A percentile compares a stretch with the other conserved stretches of the same genome.
phyloP scores from a whole-genome alignment of 2,797 vertebrate species.

The Halcyon chelicuti region DNA sequence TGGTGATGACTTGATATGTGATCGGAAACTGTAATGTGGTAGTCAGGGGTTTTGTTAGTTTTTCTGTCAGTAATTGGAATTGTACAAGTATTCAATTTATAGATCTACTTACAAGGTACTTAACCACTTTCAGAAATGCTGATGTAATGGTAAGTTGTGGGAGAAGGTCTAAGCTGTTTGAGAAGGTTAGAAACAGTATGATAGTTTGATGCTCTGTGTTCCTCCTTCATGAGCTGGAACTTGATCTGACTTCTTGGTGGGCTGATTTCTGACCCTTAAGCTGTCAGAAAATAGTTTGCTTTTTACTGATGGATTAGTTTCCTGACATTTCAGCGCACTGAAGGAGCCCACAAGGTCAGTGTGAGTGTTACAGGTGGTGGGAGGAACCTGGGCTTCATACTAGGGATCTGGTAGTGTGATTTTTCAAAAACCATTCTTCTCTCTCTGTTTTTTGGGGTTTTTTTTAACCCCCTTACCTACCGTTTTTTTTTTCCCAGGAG shows the following conservation, averaged over 20 bases:
- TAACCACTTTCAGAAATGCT: neutral
- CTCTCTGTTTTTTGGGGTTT: neutral
- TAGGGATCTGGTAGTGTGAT: neutral
- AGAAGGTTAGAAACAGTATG: neutral
- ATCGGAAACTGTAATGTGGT: neutral
- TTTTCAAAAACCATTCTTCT: neutral
- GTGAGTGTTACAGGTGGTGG: neutral
- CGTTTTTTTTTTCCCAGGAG: neutral
- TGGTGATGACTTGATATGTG: neutral
- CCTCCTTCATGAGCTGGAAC: neutral
- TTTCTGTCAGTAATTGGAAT: neutral
- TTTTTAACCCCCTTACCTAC: too few relatives aligned
- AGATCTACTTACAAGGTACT: neutral
- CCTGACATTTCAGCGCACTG: neutral
- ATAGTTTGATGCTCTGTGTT: neutral
- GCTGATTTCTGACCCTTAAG: neutral
- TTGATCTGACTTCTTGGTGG: neutral
- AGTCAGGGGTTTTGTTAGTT: fast-evolving
- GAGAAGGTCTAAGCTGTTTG: neutral
- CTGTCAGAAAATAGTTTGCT: neutral
- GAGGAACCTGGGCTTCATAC: neutral
- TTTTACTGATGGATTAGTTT: neutral
- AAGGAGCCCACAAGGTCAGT: fast-evolving
- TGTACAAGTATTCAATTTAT: neutral
- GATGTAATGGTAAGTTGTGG: fast-evolving